A percentile compares a stretch with the other conserved stretches of the same genome.
Evolutionary conservation across 2,113 vertebrate genomes (phyloP).

Genomic region (Panthera uncia): DNA sequence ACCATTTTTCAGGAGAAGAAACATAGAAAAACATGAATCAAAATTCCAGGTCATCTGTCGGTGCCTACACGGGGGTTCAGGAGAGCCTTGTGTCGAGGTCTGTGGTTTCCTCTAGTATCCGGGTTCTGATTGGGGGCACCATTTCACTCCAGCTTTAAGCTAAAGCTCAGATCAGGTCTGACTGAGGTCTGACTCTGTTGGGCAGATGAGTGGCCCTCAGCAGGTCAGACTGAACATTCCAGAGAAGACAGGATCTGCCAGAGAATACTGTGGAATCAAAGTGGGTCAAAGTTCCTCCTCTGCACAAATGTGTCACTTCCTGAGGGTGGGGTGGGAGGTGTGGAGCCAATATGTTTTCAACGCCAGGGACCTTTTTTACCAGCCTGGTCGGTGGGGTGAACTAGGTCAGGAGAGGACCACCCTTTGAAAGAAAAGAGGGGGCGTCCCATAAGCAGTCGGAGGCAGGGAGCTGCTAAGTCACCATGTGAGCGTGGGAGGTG

Average conservation of each 20-base stretch:
- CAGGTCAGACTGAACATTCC: neutral
- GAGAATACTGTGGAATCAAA: neutral
- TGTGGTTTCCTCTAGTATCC: neutral
- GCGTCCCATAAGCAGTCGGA: neutral
- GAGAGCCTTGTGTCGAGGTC: neutral
- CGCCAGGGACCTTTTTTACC: neutral
- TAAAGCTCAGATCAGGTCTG: neutral
- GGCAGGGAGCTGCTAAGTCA: neutral
- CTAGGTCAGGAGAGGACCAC: neutral
- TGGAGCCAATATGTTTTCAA: neutral
- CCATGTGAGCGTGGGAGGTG: conserved; percentile 14
- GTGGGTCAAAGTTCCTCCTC: neutral
- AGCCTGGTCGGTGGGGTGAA: neutral
- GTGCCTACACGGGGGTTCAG: accelerated
- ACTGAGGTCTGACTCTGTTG: neutral
- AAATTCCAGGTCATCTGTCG: neutral
- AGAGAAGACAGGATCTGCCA: neutral
- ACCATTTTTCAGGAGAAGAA: neutral
- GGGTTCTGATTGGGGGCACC: neutral
- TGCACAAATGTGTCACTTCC: neutral
- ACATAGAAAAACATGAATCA: neutral
- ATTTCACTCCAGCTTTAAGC: neutral
- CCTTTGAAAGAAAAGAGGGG: neutral
- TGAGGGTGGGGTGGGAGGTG: accelerated
- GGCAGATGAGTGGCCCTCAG: neutral